Conservation (phyloP, 2,797 vertebrate species). For the Halcyon chelicuti region DNA sequence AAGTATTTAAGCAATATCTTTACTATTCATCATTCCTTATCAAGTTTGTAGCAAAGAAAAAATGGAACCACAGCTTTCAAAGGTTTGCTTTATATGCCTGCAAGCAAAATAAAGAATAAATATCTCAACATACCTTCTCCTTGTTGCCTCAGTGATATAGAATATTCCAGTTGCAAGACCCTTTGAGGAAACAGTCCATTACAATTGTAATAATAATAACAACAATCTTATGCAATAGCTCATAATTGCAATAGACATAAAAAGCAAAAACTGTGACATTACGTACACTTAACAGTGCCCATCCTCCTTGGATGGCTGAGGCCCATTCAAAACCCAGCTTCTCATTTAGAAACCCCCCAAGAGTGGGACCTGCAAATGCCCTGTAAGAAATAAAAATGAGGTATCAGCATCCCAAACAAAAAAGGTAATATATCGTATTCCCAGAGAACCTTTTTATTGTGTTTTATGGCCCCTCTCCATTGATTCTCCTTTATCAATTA, state of each 20-base stretch:
- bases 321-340: slow-evolving; percentile 82
- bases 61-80: neutral
- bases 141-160: slow-evolving; percentile 73
- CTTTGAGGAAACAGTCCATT: slow-evolving; percentile 68
- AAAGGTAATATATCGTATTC: neutral
- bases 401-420: neutral
- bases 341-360: slow-evolving; percentile 82
- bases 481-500: neutral
- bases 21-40: neutral
- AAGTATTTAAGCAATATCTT: neutral
- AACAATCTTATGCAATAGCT: neutral
- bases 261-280: neutral
- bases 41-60: neutral
- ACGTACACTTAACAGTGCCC: slow-evolving; percentile 79
- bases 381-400: slow-evolving; percentile 54
- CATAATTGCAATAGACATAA: neutral
- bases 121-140: slow-evolving; percentile 70
- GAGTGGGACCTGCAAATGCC: slow-evolving; percentile 77
- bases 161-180: slow-evolving; percentile 69
- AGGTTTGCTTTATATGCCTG: neutral
- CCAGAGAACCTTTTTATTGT: neutral
- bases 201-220: neutral
- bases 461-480: neutral
- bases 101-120: neutral
- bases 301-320: slow-evolving; percentile 77